Conservation (phyloP, 2,888 invertebrate species). For the Thecocarcelia acutangulata region DNA sequence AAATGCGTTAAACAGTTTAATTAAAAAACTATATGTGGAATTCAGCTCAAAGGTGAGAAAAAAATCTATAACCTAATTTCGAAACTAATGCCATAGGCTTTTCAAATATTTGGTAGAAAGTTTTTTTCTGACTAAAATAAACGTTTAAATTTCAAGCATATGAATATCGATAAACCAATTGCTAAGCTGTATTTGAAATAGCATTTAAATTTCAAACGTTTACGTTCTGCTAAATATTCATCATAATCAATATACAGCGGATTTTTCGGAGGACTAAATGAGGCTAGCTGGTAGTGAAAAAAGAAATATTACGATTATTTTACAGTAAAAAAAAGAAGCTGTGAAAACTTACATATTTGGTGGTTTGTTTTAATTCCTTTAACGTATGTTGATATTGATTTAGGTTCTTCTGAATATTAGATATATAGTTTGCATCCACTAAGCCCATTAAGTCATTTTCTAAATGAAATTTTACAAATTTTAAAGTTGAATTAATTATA, state of each 20-base stretch:
- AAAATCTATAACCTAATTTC: neutral
- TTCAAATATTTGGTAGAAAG: slow-evolving; percentile 19
- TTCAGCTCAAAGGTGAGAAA: neutral
- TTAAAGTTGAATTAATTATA: slow-evolving; percentile 76
- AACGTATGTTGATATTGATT: slow-evolving; percentile 74
- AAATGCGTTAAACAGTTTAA: slow-evolving; percentile 49
- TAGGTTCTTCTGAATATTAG: slow-evolving; percentile 71
- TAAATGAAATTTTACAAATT: slow-evolving; percentile 74
- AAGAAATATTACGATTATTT: slow-evolving; percentile 32
- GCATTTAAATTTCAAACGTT: slow-evolving; percentile 74
- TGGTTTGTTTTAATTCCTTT: slow-evolving; percentile 74
- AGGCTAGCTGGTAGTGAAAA: slow-evolving; percentile 73
- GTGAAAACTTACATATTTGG: slow-evolving; percentile 77
- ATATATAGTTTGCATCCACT: slow-evolving; percentile 70
- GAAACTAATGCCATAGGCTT: neutral
- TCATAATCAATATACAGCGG: slow-evolving; percentile 79
- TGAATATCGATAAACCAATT: slow-evolving; percentile 77
- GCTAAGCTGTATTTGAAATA: slow-evolving; percentile 78
- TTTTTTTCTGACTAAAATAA: slow-evolving; percentile 70
- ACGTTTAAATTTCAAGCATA: slow-evolving; percentile 77
- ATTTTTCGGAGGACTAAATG: slow-evolving; percentile 77
- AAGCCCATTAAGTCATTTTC: slow-evolving; percentile 72
- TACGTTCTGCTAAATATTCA: slow-evolving; percentile 76
- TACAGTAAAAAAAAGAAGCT: neutral
- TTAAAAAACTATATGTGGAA: neutral